Base-by-base conservation (phyloP, 2,113 vertebrate species). In the Rhea americana region DNA sequence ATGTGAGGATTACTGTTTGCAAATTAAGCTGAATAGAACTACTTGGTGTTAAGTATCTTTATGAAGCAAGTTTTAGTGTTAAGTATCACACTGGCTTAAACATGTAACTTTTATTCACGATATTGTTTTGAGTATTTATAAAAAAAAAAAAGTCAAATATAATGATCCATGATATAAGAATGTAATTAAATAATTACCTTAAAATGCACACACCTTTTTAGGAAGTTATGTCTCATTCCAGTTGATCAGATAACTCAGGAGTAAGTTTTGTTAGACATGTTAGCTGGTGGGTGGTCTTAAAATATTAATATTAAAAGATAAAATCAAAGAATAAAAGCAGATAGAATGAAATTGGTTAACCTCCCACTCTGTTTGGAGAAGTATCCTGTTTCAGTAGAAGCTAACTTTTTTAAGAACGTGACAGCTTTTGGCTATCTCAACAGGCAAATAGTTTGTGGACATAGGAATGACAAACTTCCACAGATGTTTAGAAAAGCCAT, bases 231-330 rank as follows among this genome's bases (percentile, higher is more conserved):
- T 98, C 95, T 98, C 97, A 96, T 96, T 97, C 96, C 78, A 95
- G 96, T 95, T 97, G 96, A 97, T 97, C 97, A 97, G 98, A 98
- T 98, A 98, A 98, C 94, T 94, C 81, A 95, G 97, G 98, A 98
- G 98, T 98, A 96, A 98, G 88, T 98, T 98, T 98, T 98, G 97
- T 96, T 97, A 97, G 98, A 98, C 98, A 97, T 95, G 93, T 97
- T 95, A 96, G 96, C 96, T 97, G 97, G 97, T 99, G 98, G 99
- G 99, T 99, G 99, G 99, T 99, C 99, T 98, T 97, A 94, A 91
- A 97, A 98, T 98, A 98, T 98, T 98, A 98, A 98, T 98, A 98
- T 98, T 98, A 98, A 97, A 90, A 97, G 96, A 98, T 98, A 98
- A 98, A 98, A 98, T 98, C 98, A 98, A 98, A 98, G 92, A 82